A percentile compares a stretch with the other conserved stretches of the same genome.
Conservation (phyloP, 2,797 vertebrate genomes). For the Sebastes steindachneri region DNA sequence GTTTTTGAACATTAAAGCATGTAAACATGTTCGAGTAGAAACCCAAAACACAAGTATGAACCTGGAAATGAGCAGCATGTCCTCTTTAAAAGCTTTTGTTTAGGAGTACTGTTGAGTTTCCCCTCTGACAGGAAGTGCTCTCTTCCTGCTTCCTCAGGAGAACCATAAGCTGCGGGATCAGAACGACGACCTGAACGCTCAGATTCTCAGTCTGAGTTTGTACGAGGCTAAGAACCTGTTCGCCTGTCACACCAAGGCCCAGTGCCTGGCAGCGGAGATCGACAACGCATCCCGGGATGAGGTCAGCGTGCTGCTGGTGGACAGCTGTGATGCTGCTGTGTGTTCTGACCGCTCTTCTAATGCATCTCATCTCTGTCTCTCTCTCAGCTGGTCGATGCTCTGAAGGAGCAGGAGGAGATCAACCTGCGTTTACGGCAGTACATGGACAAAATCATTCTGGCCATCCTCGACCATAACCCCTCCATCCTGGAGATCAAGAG, state of each 20-base stretch:
- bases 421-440: conserved; percentile 95
- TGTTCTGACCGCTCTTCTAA: not conserved
- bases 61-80: not conserved
- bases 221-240: conserved; percentile 97
- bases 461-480: conserved; percentile 96
- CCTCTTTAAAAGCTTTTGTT: not conserved
- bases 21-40: not conserved
- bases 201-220: conserved; percentile 96
- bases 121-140: not conserved
- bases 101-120: too few species aligned
- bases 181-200: conserved; percentile 96
- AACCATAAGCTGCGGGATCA: conserved; percentile 95
- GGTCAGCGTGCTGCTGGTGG: conserved; percentile 77
- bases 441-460: conserved; percentile 98
- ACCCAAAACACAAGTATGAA: not conserved
- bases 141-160: conserved; percentile 80
- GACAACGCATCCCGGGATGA: conserved; percentile 97
- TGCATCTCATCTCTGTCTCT: not conserved
- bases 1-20: not conserved
- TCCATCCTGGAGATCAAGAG: conserved; percentile 98
- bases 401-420: conserved; percentile 98
- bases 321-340: not conserved
- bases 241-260: conserved; percentile 94
- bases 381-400: conserved; percentile 92
- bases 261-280: conserved; percentile 97